Evolutionary conservation across 1,140 invertebrate genomes (phyloP).

Genomic region (Medauroidea extradentata): DNA sequence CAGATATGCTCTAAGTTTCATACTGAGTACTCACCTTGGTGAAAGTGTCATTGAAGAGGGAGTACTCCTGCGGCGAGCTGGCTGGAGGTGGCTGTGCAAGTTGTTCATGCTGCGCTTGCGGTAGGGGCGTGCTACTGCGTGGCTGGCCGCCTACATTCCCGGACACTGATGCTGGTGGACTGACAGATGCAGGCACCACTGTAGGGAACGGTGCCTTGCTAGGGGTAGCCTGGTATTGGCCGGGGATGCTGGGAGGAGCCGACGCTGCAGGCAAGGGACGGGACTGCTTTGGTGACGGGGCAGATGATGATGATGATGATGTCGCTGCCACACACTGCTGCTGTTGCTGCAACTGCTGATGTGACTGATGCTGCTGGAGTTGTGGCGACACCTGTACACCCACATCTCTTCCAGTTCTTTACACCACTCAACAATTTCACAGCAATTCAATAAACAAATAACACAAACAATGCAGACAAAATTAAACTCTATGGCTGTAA

Average conservation of each 20-base stretch:
- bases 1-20: too few species aligned
- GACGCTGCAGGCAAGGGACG: conserved; percentile 50
- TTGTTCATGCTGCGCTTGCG: conserved; percentile 19
- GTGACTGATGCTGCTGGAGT: too few species aligned
- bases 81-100: conserved; percentile 27
- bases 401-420: too few species aligned
- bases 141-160: conserved; percentile 24
- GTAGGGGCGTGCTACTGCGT: conserved; percentile 15
- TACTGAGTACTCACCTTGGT: conserved; percentile 44
- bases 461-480: too few species aligned
- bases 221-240: conserved; percentile 30
- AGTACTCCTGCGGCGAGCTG: conserved; percentile 57
- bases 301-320: conserved; percentile 28
- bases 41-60: conserved; percentile 71
- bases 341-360: neutral
- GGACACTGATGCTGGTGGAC: conserved; percentile 24
- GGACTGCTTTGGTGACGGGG: conserved; percentile 48
- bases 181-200: conserved; percentile 34
- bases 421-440: too few species aligned
- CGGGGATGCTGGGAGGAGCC: conserved; percentile 42
- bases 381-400: too few species aligned
- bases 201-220: conserved; percentile 39
- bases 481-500: too few species aligned
- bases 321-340: conserved; percentile 2
- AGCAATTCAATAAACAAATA: too few species aligned